phyloP scores from a whole-genome alignment of 2,797 vertebrate genomes.

The Gymnothorax reevesii region DNA sequence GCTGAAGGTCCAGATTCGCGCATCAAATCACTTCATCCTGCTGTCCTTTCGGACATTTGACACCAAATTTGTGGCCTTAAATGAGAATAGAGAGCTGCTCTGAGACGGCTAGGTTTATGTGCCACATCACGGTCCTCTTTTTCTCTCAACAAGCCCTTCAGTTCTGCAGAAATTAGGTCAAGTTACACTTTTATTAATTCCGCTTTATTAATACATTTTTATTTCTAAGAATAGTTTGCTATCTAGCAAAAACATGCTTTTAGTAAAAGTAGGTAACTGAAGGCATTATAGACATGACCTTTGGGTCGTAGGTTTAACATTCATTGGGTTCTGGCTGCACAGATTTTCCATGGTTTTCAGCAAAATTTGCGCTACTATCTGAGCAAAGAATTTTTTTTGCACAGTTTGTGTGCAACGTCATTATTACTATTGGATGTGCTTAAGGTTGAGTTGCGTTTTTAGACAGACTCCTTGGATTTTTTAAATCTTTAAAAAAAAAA shows the following conservation, averaged over 20 bases:
- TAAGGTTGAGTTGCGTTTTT: background rate
- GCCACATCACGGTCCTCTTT: background rate
- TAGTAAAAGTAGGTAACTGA: too few relatives aligned
- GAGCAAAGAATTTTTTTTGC: background rate
- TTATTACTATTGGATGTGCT: background rate
- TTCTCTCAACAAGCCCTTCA: background rate
- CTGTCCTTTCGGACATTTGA: background rate
- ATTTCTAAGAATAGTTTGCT: background rate
- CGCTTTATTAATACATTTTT: background rate
- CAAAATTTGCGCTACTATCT: background rate
- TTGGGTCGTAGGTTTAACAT: background rate
- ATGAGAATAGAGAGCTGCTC: background rate
- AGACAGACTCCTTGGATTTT: background rate
- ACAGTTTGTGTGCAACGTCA: background rate
- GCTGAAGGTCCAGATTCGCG: too few relatives aligned
- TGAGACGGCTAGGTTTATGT: background rate
- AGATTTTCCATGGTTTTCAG: background rate
- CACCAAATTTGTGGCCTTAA: background rate
- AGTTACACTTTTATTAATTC: background rate
- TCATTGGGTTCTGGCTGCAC: background rate
- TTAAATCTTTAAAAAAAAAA: background rate
- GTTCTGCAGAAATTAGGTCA: background rate
- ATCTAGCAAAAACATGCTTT: background rate
- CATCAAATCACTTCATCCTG: background rate
- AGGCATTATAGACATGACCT: background rate